Conservation (phyloP, 2,797 vertebrate species). For the Crenichthys baileyi region DNA sequence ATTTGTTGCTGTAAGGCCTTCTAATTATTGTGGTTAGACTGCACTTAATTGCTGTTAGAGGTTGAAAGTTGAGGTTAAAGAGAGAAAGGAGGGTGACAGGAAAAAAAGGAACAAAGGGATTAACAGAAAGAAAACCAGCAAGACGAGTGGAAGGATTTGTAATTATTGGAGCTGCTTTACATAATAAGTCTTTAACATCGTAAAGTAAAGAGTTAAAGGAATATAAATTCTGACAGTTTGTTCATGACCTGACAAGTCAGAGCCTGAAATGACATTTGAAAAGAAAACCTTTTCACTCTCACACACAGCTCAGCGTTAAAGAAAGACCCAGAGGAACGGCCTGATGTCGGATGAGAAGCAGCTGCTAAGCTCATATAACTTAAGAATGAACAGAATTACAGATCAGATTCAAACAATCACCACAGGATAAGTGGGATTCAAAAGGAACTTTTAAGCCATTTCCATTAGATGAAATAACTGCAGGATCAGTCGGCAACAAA, state of each 20-base stretch:
- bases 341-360: slow-evolving; percentile 6
- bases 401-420: neutral
- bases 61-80: neutral
- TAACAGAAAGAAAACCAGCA: neutral
- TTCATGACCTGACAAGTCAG: neutral
- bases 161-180: slow-evolving; percentile 1
- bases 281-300: neutral
- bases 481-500: slow-evolving; percentile 27
- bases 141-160: neutral
- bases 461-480: slow-evolving; percentile 44
- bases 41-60: slow-evolving; percentile 6
- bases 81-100: neutral
- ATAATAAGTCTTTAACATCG: neutral
- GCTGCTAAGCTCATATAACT: neutral
- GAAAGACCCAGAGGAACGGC: slow-evolving; percentile 3
- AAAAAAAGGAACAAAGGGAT: neutral
- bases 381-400: no score
- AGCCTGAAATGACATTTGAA: neutral
- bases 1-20: slow-evolving; percentile 29
- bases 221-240: neutral
- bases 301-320: neutral
- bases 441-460: neutral
- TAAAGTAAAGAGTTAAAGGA: neutral
- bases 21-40: slow-evolving; percentile 2
- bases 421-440: neutral